Base-by-base conservation (phyloP, 2,888 invertebrate genomes). In the Gymnoscelis rufifasciata region DNA sequence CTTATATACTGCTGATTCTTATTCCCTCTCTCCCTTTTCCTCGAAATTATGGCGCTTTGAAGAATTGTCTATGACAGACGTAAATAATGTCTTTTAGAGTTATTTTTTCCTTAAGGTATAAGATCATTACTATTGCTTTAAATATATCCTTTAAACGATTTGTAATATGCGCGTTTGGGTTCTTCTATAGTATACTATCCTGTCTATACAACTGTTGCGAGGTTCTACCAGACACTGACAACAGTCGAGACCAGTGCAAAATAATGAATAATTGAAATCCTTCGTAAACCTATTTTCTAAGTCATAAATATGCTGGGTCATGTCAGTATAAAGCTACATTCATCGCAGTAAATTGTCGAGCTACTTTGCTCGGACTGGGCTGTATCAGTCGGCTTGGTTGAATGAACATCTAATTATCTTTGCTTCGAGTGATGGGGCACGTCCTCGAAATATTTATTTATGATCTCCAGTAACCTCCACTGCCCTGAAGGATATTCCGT, bases 391-490 rank as follows among this genome's bases (percentile, higher is more conserved):
- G 48, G 41, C 46, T 48, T 54, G 60, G 56, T 58, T 62, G 50
- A 66, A 64, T 62, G 59, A 56, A 41, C 54, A 52, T 50, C 51
- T 59, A 62, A 67, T 73, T 66, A 72, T 72, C 66, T 59, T 47
- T 36, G 53, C 45, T 46, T 52, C 43, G 51, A 41, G 60, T 58
- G 66, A 60, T 56, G 50, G 58, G 59, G 58, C 73, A 71, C 68
- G 71, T 64, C 57, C 63, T 55, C 59, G 41, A 44, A 33, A 39
- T 47, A 52, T 51, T 46, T 50, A 43, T 54, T 54, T 39, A 42
- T 46, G 43, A 28, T 38, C 37, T 43, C 38, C 50, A 57, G 43
- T 64, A 59, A 68, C 62, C 60, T 66, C 61, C 62, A 35, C 55
- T 47, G 39, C 56, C 56, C 54, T 57, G 36, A 54, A 48, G 54